Evolutionary conservation across 2,113 vertebrate genomes (phyloP), one percentile per base, ranked within the genome.

Genomic region (Percina caprodes): DNA sequence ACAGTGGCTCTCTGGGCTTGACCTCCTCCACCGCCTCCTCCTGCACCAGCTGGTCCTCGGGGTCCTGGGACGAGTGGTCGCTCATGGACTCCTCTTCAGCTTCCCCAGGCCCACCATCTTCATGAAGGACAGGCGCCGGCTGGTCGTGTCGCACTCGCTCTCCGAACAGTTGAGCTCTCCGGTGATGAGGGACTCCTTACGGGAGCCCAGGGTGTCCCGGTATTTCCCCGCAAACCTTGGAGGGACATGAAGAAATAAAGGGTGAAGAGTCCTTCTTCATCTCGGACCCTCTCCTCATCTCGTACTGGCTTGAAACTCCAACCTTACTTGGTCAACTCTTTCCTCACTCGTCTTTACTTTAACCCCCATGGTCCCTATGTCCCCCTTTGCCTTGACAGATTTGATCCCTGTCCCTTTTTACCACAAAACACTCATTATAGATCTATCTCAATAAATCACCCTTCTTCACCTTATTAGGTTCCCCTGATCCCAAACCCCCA

Each of bases 1-100:
- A 98, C 33, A 98, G 91, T 0, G 97, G 96, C 62, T 97, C 97
- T 86, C 94, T 93, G 79, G 92, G 91, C 82, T 96, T 96, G 16
- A 94, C 92, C 85, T 92, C 92, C 54, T 93, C 94, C 77, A 91
- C 92, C 26, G 82, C 92, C 86, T 91, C 93, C 45, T 93, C 94
- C 82, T 91, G 83, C 69, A 92, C 92, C 0, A 76, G 85, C 30
- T 80, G 82, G 74, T 94, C 94, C 68, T 96, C 94, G 0, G 92
- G 73, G 0, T 83, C 88, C 16, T 87, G 92, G 1, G 93, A 93
- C 9, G 93, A 91, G 0, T 93, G 93, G 80, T 97, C 95, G 0
- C 88, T 92, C 78, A 87, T 35, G 0, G 96, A 95, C 6, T 96
- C 95, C 0, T 90, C 74, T 92, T 96, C 21, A 86, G 83, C 77